Base-by-base conservation (phyloP, 2,888 invertebrate species). In the Abrostola triplasia region DNA sequence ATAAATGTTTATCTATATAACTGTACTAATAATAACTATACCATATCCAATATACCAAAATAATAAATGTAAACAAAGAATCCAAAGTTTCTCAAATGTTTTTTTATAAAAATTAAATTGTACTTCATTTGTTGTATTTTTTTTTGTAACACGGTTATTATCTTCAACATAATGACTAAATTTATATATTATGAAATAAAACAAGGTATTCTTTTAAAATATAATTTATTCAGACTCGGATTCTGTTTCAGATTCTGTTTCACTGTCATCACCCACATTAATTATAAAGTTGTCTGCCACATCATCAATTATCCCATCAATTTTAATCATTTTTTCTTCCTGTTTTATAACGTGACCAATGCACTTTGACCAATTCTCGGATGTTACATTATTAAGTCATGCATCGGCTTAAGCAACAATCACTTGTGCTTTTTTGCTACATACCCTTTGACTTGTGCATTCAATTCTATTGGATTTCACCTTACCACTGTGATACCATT, bases 291-390 rank as follows among this genome's bases (percentile, higher is more conserved):
- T 6, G 24, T 48, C 48, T 24, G 24, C 48, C 24, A 35, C 48
- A 48, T 48, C 48, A 24, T 48, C 48, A 48, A 48, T 48, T 48
- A 48, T 48, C 12, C 48, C 48, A 24, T 48, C 48, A 35, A 48
- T 48, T 48, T 35, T 12, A 24, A 48, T 24, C 48, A 35, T 48
- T 24, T 48, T 13, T 24, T 48, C 13, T 48, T 48, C 48, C 35
- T 48, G 35, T 48, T 48, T 48, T 12, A 48, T 48, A 8, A 48
- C 24, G 35, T 48, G 48, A 48, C 10, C 48, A 48, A 48, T 48
- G 48, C 48, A 48, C 24, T 48, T 48, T 48, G 6, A 4, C 48
- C 48, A 48, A 48, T 48, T 35, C 48, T 48, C 48, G 24, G 5
- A 24, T 12, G 24, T 35, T 48, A 48, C 24, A 48, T 24, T 48